Conservation (phyloP, 2,888 invertebrate species). For the Stenolophus ochropezus region DNA sequence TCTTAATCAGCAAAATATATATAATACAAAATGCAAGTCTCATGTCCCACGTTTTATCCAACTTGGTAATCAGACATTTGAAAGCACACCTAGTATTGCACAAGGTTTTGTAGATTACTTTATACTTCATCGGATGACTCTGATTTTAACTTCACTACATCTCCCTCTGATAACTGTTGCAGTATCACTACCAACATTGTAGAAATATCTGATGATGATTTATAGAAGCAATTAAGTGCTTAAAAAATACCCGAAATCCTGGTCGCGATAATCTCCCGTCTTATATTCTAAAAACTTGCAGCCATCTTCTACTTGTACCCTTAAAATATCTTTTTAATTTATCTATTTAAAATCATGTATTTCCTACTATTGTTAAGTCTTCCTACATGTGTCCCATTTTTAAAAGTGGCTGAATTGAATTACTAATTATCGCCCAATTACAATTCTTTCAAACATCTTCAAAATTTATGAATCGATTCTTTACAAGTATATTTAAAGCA, state of each 20-base stretch:
- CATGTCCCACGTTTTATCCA: neutral
- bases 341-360: neutral
- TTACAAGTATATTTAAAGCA: neutral
- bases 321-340: neutral
- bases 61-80: too few species aligned
- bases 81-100: neutral
- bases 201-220: slow-evolving; percentile 8
- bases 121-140: neutral
- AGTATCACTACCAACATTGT: slow-evolving; percentile 65
- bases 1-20: neutral
- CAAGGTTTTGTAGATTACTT: slow-evolving; percentile 1
- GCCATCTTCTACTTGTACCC: neutral
- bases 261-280: slow-evolving; percentile 9
- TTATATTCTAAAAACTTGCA: neutral
- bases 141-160: neutral
- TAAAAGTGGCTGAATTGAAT: slow-evolving; percentile 3
- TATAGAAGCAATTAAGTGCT: neutral
- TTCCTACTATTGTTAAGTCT: neutral
- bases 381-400: neutral
- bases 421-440: slow-evolving; percentile 3
- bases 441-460: neutral
- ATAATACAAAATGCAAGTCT: neutral
- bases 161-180: neutral
- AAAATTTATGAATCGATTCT: slow-evolving; percentile 25
- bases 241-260: neutral